Evolutionary conservation across 2,113 vertebrate species (phyloP), one percentile per base, ranked within the genome.

Genomic region (Cochlearius cochlearius): DNA sequence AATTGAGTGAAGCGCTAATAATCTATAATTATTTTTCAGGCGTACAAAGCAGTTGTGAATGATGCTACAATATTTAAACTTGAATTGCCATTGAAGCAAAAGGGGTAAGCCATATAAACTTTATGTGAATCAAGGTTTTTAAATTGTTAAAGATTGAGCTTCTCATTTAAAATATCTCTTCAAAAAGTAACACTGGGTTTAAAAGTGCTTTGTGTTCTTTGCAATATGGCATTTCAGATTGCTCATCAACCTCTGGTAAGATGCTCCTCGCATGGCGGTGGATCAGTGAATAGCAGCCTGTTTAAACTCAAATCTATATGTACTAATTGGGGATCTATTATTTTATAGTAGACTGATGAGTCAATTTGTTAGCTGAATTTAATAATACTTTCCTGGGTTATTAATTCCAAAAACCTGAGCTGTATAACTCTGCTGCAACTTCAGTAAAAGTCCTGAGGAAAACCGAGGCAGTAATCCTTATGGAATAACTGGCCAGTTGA

Each of bases 1-100:
- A 84, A 62, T 10, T 52, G 68, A 93, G 23, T 90, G 55, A 96
- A 94, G 53, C 71, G 47, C 47, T 71, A 92, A 52, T 93, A 87
- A 93, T 86, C 41, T 83, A 45, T 93, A 66, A 95, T 96, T 97
- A 36, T 97, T 95, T 97, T 93, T 95, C 97, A 99, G 99, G 99
- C 99, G 0, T 99, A 99, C 97, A 99, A 99, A 98, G 99, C 99
- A 75, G 99, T 99, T 87, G 99, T 99, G 96, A 99, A 99, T 83
- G 99, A 99, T 95, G 99, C 99, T 97, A 99, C 99, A 21, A 99
- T 99, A 98, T 99, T 99, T 98, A 99, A 99, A 98, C 98, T 99
- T 98, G 99, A 99, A 97, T 99, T 99, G 88, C 99, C 99, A 72
- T 94, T 99, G 98, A 99, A 99, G 97, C 99, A 99, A 96, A 99